phyloP scores from a whole-genome alignment of 2,113 vertebrate genomes.

The Pao palembangensis region DNA sequence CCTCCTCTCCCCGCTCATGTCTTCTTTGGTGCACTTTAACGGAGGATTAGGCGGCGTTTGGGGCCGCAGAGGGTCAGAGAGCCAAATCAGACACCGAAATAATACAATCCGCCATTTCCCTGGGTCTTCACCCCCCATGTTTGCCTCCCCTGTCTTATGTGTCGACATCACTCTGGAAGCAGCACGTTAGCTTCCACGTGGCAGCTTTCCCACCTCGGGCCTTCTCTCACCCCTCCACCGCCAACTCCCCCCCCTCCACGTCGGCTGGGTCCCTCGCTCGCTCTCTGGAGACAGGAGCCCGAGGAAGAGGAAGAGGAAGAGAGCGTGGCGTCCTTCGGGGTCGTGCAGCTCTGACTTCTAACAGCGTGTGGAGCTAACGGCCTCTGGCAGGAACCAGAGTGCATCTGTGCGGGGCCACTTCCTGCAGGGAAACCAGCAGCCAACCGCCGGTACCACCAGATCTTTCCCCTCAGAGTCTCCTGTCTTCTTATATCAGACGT shows the following conservation, averaged over 20 bases:
- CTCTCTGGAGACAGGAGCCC: background rate
- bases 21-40: too few species aligned
- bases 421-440: conserved; percentile 36
- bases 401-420: conserved; percentile 36
- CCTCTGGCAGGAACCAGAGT: conserved; percentile 30
- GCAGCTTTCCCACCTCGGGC: conserved; percentile 3
- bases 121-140: background rate
- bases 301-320: conserved; percentile 4
- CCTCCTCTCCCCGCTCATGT: too few species aligned
- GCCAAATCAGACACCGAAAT: background rate
- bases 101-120: background rate
- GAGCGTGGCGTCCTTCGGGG: conserved; percentile 5
- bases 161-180: conserved; percentile 18
- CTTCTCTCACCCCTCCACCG: too few species aligned
- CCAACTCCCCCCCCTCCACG: too few species aligned
- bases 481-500: conserved; percentile 7
- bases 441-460: too few species aligned
- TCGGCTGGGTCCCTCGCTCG: conserved; percentile 13
- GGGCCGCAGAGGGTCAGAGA: background rate
- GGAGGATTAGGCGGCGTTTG: too few species aligned
- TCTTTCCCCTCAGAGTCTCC: background rate
- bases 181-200: conserved; percentile 64
- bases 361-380: conserved; percentile 23
- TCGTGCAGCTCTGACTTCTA: conserved; percentile 50
- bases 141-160: background rate